Conservation (phyloP, 2,797 vertebrate genomes). For the Emys orbicularis region DNA sequence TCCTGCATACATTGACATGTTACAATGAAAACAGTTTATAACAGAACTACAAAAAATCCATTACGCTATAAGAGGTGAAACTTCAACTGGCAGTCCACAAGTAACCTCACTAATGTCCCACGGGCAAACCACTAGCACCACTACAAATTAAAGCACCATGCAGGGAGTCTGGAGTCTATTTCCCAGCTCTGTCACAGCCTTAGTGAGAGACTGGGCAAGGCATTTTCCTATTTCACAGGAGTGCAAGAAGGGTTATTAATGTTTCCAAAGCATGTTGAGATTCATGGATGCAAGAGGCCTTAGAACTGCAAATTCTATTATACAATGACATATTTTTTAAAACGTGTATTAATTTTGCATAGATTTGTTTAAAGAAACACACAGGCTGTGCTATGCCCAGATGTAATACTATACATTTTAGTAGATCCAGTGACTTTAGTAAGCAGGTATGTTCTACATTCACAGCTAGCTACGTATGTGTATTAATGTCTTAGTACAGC, state of each 20-base stretch:
- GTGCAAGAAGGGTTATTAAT: neutral
- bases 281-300: neutral
- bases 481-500: neutral
- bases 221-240: neutral
- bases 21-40: neutral
- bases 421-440: neutral
- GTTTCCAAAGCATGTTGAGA: neutral
- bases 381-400: accelerated
- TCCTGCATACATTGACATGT: neutral
- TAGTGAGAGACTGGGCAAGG: neutral
- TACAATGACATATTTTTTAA: neutral
- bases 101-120: neutral
- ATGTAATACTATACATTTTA: neutral
- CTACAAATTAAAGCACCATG: accelerated
- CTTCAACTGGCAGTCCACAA: neutral
- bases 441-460: neutral
- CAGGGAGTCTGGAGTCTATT: neutral
- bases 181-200: neutral
- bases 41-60: neutral
- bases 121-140: neutral
- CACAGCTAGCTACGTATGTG: accelerated
- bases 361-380: neutral
- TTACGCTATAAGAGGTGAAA: neutral
- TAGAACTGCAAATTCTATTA: neutral
- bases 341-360: neutral